phyloP scores from a whole-genome alignment of 2,113 vertebrate species.

The Vulpes lagopus region DNA sequence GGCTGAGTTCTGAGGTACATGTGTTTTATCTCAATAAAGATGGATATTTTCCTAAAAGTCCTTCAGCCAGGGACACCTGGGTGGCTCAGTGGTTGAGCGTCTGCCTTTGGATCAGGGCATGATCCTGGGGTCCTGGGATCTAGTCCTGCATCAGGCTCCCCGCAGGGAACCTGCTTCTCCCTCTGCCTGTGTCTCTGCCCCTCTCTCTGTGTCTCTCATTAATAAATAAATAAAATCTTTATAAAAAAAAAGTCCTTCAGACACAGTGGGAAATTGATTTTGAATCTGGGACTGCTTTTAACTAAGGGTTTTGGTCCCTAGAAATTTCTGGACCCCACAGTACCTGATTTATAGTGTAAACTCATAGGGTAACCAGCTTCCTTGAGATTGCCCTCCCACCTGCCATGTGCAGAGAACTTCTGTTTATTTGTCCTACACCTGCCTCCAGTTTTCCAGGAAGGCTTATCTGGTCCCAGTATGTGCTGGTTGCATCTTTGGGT shows the following conservation, averaged over 20 bases:
- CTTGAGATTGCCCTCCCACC: neutral
- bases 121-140: too few species aligned
- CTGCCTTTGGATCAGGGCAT: too few species aligned
- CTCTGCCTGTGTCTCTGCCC: too few species aligned
- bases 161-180: too few species aligned
- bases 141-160: too few species aligned
- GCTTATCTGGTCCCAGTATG: neutral
- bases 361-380: neutral
- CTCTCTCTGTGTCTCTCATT: too few species aligned
- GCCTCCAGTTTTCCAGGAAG: neutral
- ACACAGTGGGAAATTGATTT: neutral
- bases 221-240: too few species aligned
- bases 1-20: slow-evolving; percentile 28
- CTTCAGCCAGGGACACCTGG: neutral
- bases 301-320: neutral
- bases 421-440: neutral
- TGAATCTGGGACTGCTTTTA: neutral
- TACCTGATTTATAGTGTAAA: neutral
- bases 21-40: slow-evolving; percentile 39
- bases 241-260: neutral
- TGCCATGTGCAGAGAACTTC: neutral
- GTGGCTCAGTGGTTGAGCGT: too few species aligned
- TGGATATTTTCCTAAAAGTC: neutral
- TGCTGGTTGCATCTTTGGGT: neutral
- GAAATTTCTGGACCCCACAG: neutral